Percentiles rank a stretch among this genome's conserved stretches.
phyloP scores from a whole-genome alignment of 1,140 invertebrate genomes.

The Apis laboriosa region DNA sequence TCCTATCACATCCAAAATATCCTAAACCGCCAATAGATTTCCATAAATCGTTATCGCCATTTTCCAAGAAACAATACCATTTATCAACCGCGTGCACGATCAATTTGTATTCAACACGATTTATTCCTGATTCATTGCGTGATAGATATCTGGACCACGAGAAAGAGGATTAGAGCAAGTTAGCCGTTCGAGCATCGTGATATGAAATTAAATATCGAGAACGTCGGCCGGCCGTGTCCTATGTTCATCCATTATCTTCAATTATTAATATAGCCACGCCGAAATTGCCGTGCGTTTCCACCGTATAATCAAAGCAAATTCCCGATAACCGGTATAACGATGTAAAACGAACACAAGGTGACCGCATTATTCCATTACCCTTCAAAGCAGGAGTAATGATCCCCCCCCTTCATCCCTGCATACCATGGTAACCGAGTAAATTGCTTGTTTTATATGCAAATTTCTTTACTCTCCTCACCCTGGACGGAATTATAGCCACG shows the following conservation, averaged over 20 bases:
- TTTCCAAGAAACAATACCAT: background rate
- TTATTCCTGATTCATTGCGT: background rate
- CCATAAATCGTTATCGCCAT: background rate
- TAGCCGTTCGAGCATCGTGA: constrained; percentile 7
- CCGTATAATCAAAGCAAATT: constrained; percentile 46
- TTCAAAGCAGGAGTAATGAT: constrained; percentile 48
- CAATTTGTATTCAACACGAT: background rate
- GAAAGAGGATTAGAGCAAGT: constrained; percentile 23
- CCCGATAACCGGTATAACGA: constrained; percentile 48
- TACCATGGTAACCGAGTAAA: constrained; percentile 41
- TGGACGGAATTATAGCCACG: constrained; percentile 54
- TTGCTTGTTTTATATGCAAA: constrained; percentile 62
- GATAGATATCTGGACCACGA: background rate
- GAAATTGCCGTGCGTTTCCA: constrained; percentile 32
- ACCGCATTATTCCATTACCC: constrained; percentile 51
- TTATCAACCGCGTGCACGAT: background rate
- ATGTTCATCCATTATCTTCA: constrained; percentile 11
- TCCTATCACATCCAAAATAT: no score
- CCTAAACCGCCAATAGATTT: background rate
- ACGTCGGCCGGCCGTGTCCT: background rate
- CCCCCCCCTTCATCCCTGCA: background rate
- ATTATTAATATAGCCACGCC: constrained; percentile 26
- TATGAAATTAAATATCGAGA: constrained; percentile 42
- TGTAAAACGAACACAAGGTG: constrained; percentile 48
- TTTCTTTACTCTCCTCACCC: constrained; percentile 47